A percentile compares a stretch with the other conserved stretches of the same genome.
Conservation (phyloP, 2,888 invertebrate genomes). For the Andrena marginata region DNA sequence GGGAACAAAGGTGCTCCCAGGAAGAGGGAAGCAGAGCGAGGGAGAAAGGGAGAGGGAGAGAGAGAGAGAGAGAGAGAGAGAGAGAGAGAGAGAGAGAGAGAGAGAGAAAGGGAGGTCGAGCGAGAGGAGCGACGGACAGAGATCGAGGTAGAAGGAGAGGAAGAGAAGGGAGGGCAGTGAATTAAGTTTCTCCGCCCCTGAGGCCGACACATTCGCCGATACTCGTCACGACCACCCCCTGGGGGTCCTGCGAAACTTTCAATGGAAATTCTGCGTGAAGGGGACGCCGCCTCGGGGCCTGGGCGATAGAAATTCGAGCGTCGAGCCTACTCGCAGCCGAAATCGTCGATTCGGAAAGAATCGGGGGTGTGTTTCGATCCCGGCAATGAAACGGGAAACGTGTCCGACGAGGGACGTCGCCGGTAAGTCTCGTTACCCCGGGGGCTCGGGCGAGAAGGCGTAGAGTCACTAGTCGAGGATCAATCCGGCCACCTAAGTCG, state of each 20-base stretch:
- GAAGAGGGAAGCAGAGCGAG: slow-evolving; percentile 5
- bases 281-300: slow-evolving; percentile 61
- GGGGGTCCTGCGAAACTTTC: slow-evolving; percentile 71
- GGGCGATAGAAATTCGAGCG: slow-evolving; percentile 36
- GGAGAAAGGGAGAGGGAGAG: too few species aligned
- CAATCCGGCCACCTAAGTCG: neutral
- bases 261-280: slow-evolving; percentile 68
- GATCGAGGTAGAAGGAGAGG: slow-evolving; percentile 36
- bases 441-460: too few species aligned
- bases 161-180: slow-evolving; percentile 68
- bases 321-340: neutral
- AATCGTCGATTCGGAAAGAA: neutral
- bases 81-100: too few species aligned
- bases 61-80: neutral
- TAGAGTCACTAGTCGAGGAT: too few species aligned
- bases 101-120: slow-evolving; percentile 3
- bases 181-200: slow-evolving; percentile 77
- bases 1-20: slow-evolving; percentile 21
- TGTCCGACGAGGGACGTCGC: neutral
- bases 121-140: slow-evolving; percentile 23
- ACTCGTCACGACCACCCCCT: slow-evolving; percentile 73
- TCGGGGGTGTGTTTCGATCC: neutral
- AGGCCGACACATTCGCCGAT: slow-evolving; percentile 73
- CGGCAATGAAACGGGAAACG: neutral
- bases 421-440: too few species aligned